phyloP scores from a whole-genome alignment of 23 tunicate species.

The Trididemnum miniatum region DNA sequence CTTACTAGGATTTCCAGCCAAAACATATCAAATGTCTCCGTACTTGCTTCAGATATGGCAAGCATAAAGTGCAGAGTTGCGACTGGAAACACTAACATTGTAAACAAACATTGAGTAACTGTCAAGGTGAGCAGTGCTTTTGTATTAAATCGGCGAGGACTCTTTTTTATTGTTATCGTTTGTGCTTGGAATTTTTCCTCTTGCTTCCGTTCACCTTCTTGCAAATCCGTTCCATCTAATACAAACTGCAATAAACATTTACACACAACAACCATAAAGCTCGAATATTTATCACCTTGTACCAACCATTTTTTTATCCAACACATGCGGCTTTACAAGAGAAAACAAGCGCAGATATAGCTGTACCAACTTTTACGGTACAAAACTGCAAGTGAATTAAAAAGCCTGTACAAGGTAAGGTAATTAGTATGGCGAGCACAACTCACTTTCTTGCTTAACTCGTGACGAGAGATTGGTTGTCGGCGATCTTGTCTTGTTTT shows the following conservation, averaged over 20 bases:
- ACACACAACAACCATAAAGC: no score
- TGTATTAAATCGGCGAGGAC: constrained; percentile 27
- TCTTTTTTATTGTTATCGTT: no score
- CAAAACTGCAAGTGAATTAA: not conserved
- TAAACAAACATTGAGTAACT: constrained; percentile 18
- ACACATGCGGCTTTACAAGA: no score
- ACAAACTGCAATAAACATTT: no score
- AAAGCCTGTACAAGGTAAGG: no score
- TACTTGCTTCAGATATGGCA: not conserved
- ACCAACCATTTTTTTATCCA: no score
- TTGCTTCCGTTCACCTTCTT: not conserved
- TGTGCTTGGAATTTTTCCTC: no score
- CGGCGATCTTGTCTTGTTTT: not conserved
- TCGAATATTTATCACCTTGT: no score
- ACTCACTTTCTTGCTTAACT: not conserved
- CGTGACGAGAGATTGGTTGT: no score
- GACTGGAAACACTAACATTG: constrained; percentile 20
- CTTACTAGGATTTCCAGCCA: constrained; percentile 1
- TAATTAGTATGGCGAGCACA: no score
- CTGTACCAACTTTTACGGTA: not conserved
- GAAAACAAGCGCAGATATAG: not conserved
- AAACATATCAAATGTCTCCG: not conserved
- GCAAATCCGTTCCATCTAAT: not conserved
- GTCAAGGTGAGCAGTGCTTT: constrained; percentile 34
- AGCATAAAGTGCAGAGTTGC: constrained; percentile 11